These are phyloP conservation scores for Chlorops oryzae DNA, from an alignment of 1,140 invertebrate species.

Conservation along the genomic window DNA sequence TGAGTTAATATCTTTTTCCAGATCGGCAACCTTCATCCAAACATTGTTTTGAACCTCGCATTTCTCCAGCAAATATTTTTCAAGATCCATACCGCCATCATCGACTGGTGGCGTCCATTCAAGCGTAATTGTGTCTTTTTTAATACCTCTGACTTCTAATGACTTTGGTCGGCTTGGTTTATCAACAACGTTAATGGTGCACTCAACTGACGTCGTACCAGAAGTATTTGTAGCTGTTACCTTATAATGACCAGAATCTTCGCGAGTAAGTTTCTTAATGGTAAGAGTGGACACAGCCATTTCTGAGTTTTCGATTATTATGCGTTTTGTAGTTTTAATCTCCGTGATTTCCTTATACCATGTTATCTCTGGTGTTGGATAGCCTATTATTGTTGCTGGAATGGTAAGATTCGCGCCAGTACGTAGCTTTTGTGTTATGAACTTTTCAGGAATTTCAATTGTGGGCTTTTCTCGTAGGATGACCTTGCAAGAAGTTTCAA, in stretches of 20 bases:
- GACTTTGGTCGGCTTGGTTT: conserved; percentile 77
- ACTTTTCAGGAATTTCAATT: conserved; percentile 56
- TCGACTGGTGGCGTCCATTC: conserved; percentile 77
- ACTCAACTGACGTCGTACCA: conserved; percentile 63
- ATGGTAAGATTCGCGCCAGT: conserved; percentile 59
- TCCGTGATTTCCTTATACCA: conserved; percentile 60
- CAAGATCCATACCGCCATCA: conserved; percentile 72
- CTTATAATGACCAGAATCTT: conserved; percentile 61
- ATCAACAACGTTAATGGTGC: conserved; percentile 75
- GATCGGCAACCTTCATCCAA: conserved; percentile 72
- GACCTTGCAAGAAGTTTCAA: conserved; percentile 61
- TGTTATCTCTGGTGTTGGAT: conserved; percentile 59
- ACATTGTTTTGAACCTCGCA: conserved; percentile 61
- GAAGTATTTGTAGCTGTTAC: conserved; percentile 62
- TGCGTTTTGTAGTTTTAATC: conserved; percentile 50
- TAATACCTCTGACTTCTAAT: conserved; percentile 66
- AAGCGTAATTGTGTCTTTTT: conserved; percentile 64
- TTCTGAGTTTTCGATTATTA: conserved; percentile 56
- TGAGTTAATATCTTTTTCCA: conserved; percentile 62
- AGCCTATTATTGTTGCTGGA: conserved; percentile 57
- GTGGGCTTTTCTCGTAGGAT: conserved; percentile 62
- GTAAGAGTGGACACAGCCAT: conserved; percentile 56
- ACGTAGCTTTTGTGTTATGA: conserved; percentile 55
- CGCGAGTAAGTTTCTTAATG: conserved; percentile 55
- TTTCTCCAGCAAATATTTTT: conserved; percentile 75